Conservation (phyloP, 2,113 vertebrate species). For the Serinus canaria region DNA sequence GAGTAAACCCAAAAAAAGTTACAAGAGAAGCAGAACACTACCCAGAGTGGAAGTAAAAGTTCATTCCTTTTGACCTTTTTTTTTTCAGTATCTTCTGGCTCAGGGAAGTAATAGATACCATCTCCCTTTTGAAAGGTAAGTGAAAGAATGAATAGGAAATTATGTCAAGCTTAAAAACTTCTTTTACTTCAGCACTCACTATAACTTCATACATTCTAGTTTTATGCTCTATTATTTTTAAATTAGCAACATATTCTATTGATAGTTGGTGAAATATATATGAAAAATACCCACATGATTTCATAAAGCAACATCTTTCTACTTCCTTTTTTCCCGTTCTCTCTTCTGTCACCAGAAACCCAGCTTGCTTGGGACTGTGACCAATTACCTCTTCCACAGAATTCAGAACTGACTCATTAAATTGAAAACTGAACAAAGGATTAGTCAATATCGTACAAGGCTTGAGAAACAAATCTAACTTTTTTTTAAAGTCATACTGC, state of each 20-base stretch:
- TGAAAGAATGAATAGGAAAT: conserved; percentile 14
- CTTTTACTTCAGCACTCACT: background rate
- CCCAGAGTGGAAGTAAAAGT: background rate
- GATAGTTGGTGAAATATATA: background rate
- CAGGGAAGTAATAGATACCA: background rate
- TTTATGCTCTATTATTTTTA: conserved; percentile 7
- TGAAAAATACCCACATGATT: background rate
- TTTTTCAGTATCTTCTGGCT: background rate
- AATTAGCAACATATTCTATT: conserved; percentile 16
- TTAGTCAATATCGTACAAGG: background rate
- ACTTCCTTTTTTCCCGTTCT: background rate
- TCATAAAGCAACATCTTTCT: background rate
- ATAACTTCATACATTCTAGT: background rate
- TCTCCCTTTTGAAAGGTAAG: background rate
- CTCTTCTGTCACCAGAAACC: background rate
- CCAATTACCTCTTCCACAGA: background rate
- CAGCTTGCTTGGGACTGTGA: background rate
- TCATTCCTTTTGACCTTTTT: background rate
- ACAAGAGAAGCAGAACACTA: background rate
- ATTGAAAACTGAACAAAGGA: background rate
- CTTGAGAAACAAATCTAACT: background rate
- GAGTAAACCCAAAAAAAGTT: background rate
- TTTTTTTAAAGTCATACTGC: background rate
- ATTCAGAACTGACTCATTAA: background rate
- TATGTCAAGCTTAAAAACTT: conserved; percentile 20